These are phyloP conservation scores for Eumacrocentrus americanus DNA, from an alignment of 2,888 invertebrate genomes.

Conservation along the genomic window DNA sequence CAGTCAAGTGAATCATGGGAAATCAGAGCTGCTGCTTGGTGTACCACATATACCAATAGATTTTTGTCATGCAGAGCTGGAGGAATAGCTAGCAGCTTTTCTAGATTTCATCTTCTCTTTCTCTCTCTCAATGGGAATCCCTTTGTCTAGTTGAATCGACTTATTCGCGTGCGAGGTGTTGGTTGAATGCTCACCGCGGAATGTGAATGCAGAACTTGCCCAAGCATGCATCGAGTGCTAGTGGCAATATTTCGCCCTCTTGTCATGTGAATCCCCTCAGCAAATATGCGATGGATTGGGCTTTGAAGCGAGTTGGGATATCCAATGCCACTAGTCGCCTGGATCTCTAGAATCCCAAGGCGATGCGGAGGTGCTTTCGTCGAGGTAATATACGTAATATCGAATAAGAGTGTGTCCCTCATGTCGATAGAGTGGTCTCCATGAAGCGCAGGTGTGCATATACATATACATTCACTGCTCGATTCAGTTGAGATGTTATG, in stretches of 20 bases:
- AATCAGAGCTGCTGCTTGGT: not conserved
- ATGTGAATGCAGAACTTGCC: not conserved
- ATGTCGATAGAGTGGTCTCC: not conserved
- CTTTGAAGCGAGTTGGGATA: constrained; percentile 12
- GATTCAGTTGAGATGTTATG: not conserved
- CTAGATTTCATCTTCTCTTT: too few species aligned
- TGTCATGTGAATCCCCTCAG: constrained; percentile 37
- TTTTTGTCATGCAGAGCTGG: too few species aligned
- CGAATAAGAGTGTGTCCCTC: not conserved
- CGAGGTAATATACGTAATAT: not conserved
- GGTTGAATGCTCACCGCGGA: not conserved
- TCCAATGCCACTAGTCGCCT: not conserved
- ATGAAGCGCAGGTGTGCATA: too few species aligned
- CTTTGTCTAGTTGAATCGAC: not conserved
- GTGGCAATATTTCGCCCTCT: constrained; percentile 40
- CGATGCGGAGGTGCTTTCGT: not conserved
- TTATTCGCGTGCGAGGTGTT: not conserved
- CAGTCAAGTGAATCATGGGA: not conserved
- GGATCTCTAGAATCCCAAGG: not conserved
- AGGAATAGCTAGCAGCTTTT: too few species aligned
- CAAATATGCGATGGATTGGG: constrained; percentile 42
- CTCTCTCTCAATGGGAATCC: not conserved
- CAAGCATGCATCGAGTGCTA: not conserved
- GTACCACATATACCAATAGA: too few species aligned
- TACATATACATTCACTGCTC: too few species aligned